phyloP scores from a whole-genome alignment of 2,113 vertebrate genomes.

The Oceanodroma tethys region DNA sequence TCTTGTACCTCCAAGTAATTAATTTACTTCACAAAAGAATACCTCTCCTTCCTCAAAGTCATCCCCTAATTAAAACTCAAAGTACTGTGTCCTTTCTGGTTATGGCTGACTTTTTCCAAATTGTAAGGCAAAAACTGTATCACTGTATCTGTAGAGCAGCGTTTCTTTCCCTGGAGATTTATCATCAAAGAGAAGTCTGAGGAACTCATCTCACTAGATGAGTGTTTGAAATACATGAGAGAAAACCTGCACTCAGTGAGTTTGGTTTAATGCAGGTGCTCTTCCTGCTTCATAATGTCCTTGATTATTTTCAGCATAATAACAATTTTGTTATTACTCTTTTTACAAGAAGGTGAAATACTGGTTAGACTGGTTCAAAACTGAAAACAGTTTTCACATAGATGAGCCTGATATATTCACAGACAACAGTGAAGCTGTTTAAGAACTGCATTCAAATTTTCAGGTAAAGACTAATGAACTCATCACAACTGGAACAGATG shows the following conservation, averaged over 20 bases:
- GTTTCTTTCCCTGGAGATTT: neutral
- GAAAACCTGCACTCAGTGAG: neutral
- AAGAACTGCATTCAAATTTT: neutral
- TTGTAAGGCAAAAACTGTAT: neutral
- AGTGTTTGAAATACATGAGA: neutral
- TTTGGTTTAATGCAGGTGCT: neutral
- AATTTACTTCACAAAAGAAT: neutral
- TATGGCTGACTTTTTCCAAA: neutral
- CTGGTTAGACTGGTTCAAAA: neutral
- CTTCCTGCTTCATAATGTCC: neutral
- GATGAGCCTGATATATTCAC: neutral
- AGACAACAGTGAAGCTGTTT: neutral
- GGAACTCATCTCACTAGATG: neutral
- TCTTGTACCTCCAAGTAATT: neutral
- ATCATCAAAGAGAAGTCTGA: neutral
- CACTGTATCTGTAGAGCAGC: neutral
- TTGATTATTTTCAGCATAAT: neutral
- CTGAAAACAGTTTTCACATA: neutral
- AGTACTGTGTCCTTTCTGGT: neutral
- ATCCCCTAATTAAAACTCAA: neutral
- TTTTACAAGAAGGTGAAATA: neutral
- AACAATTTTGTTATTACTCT: neutral
- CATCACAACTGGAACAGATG: conserved; percentile 27
- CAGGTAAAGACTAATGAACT: conserved; percentile 7
- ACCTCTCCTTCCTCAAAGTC: neutral